Evolutionary conservation across 2,113 vertebrate genomes (phyloP), one percentile per base, ranked within the genome.

Genomic region (Tretioscincus oriximinensis): DNA sequence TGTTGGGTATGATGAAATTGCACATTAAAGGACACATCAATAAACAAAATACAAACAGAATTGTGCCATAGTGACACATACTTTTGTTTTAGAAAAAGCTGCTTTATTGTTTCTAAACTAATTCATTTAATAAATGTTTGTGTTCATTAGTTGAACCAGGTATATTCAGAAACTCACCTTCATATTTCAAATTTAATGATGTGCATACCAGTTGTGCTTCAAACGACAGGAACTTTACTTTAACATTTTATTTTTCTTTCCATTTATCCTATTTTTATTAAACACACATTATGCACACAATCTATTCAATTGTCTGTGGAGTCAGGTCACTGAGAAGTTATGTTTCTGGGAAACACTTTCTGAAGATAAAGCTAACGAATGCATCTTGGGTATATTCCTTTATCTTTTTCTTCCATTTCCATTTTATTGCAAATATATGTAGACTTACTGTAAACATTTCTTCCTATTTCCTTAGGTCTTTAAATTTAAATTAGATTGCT

Each of bases 271-370:
- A 51, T 1, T 31, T 54, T n/a, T 66, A 29, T 41, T 58, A 31
- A 72, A 75, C 75, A 47, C 7, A 73, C n/a, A 83, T 70, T 1
- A 77, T 7, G 41, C 1, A n/a, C 77, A 1, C 2, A 79, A 4
- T 61, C 18, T 35, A 67, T 63, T 35, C 18, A 41, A 45, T 41
- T 72, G 71, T 76, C 9, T 68, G 26, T 21, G 45, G 26, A 68
- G 41, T 67, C 83, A 61, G 49, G 35, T 85, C 79, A 81, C 63
- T 35, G 73, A 26, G n/a, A 67, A 73, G 24, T 60, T 81, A 73
- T 24, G 12, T 67, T 85, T 85, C 74, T 81, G 69, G 76, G 51
- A 81, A 81, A 22, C 49, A 61, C n/a, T 81, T 76, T 73, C 60
- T 73, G 24, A 85, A 68, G 69, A 73, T n/a, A 65, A 66, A 3